phyloP scores from a whole-genome alignment of 2,797 vertebrate genomes.

The Diplodus sargus region DNA sequence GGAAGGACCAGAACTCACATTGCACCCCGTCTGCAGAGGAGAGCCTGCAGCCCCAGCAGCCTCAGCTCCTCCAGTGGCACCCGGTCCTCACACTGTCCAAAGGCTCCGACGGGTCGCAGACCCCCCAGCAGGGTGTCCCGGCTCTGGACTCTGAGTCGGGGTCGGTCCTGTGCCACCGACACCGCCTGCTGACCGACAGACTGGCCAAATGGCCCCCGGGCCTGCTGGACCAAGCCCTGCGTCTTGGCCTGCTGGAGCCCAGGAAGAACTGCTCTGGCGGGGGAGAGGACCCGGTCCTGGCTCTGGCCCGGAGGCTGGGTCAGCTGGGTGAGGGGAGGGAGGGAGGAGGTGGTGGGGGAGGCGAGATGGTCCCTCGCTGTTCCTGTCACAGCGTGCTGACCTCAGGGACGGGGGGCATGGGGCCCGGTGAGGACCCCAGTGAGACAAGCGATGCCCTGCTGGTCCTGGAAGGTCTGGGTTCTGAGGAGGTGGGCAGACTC shows the following conservation, averaged over 20 bases:
- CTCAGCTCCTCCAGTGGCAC: constrained; percentile 53
- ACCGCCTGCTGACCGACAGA: constrained; percentile 78
- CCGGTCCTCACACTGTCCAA: constrained; percentile 48
- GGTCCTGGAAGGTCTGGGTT: constrained; percentile 89
- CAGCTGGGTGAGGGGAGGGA: constrained; percentile 62
- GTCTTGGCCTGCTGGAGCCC: constrained; percentile 71
- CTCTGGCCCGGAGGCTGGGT: constrained; percentile 69
- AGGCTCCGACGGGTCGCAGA: constrained; percentile 27
- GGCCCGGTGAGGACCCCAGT: constrained; percentile 75
- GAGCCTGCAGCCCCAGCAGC: constrained; percentile 32
- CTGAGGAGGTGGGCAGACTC: constrained; percentile 81
- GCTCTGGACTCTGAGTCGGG: constrained; percentile 25
- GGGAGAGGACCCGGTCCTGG: constrained; percentile 70
- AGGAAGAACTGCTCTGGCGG: constrained; percentile 67
- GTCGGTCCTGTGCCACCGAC: constrained; percentile 46
- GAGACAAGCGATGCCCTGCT: constrained; percentile 91
- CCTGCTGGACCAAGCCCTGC: constrained; percentile 73
- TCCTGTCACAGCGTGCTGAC: constrained; percentile 81
- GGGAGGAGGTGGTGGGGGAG: constrained; percentile 18
- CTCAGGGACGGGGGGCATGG: constrained; percentile 58
- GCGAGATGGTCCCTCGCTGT: constrained; percentile 67
- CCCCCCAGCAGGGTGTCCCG: not conserved
- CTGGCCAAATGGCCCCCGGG: constrained; percentile 76
- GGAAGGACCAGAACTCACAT: constrained; percentile 32
- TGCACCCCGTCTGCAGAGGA: constrained; percentile 31